Percentiles rank a stretch among this genome's conserved stretches.
These are phyloP conservation scores for Neodiprion virginianus DNA, from an alignment of 1,140 invertebrate genomes.

Conservation along the genomic window DNA sequence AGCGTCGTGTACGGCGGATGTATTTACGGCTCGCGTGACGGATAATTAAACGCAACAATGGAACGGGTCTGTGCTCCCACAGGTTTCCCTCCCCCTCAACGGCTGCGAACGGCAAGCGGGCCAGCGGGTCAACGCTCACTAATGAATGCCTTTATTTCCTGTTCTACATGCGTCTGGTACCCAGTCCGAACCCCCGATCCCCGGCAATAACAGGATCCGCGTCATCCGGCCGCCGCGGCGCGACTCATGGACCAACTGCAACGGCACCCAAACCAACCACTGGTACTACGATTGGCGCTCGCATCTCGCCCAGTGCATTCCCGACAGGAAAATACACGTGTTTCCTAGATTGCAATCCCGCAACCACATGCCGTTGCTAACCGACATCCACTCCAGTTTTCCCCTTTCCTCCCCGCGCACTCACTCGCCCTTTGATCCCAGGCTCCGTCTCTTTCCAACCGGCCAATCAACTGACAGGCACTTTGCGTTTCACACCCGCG, in stretches of 20 bases:
- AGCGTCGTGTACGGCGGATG: not conserved
- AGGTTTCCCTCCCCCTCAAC: not conserved
- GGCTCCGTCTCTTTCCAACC: no score
- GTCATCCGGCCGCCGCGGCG: constrained; percentile 5
- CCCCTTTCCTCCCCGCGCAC: no score
- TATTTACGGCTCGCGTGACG: constrained; percentile 6
- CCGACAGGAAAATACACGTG: constrained; percentile 26
- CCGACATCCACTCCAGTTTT: no score
- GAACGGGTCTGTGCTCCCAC: not conserved
- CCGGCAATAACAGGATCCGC: constrained; percentile 26
- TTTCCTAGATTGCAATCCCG: constrained; percentile 27
- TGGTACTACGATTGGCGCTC: no score
- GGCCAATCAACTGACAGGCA: no score
- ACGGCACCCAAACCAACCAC: no score
- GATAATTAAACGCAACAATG: constrained; percentile 7
- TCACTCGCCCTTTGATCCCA: no score
- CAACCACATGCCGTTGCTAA: constrained; percentile 12
- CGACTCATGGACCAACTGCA: not conserved
- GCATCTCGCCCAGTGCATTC: constrained; percentile 23
- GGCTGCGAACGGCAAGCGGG: constrained; percentile 3
- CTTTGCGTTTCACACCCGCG: no score
- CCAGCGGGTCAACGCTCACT: constrained; percentile 23
- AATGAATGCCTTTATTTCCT: constrained; percentile 36
- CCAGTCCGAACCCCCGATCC: constrained; percentile 23
- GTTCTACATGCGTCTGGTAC: constrained; percentile 28